Base-by-base conservation (phyloP, 2,113 vertebrate genomes). In the Potamarius usumacintae region DNA sequence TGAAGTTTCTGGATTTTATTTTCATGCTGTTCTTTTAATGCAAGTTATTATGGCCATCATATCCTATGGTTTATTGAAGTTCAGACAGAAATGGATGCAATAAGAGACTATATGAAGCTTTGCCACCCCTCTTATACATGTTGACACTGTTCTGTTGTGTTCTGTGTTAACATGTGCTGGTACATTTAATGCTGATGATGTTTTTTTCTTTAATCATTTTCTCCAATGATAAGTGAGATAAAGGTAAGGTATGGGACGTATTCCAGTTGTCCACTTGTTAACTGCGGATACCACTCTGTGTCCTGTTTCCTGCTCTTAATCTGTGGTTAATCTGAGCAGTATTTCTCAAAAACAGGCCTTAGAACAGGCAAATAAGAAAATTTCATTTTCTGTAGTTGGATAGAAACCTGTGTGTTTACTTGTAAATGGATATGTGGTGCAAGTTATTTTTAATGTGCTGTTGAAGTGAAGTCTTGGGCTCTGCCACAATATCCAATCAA, bases 401-500 rank as follows among this genome's bases (percentile, higher is more conserved):
- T 78, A 79, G 48, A 90, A 57, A 34, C 85, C 62, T 76, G 81
- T 83, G 86, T 90, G 86, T 90, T 82, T 86, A 83, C 79, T 88
- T 53, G 71, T 88, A 89, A 87, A 88, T 87, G 82, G 86, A 81
- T 89, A 67, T 85, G 83, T 85, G 78, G 83, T 81, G 57, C 42
- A 85, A 65, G 58, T 78, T 42, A 62, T 87, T 78, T 71, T 85
- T 88, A 85, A 85, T 83, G 86, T 85, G 86, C 52, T 77, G 83
- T 90, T 88, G 52, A 85, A 88, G 83, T 88, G 71, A 85, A 83
- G 76, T 87, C 50, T 78, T 88, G 15, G 50, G 48, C 9, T 67
- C 34, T 79, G 76, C 85, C 74, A 80, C 76, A 53, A 20, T 86
- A 86, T 62, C 18, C 85, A 79, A 27, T 52, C 12, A 78, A 80